A percentile compares a stretch with the other conserved stretches of the same genome.
Evolutionary conservation across 1,140 invertebrate genomes (phyloP).

Genomic region (Trichonephila clavipes): DNA sequence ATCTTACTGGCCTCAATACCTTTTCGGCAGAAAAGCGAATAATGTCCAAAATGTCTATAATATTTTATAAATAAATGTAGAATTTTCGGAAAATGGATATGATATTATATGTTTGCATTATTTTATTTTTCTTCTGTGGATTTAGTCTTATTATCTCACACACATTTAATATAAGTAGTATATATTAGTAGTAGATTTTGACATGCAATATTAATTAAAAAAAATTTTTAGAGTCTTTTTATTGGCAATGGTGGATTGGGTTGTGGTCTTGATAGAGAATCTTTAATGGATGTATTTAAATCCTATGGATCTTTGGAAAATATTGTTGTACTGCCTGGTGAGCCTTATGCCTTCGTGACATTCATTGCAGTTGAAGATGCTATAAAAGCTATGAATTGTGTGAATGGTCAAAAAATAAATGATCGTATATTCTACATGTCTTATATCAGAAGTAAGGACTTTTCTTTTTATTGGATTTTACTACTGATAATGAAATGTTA

Average conservation of each 20-base stretch:
- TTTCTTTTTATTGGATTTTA: slow-evolving; percentile 76
- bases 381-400: slow-evolving; percentile 81
- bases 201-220: background rate
- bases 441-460: slow-evolving; percentile 43
- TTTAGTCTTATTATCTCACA: no score
- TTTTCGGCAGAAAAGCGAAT: no score
- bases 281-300: slow-evolving; percentile 83
- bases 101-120: no score
- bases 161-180: no score
- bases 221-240: slow-evolving; percentile 82
- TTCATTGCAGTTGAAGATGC: slow-evolving; percentile 83
- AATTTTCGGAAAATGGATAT: no score
- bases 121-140: no score
- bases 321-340: slow-evolving; percentile 86
- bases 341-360: slow-evolving; percentile 88
- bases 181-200: no score
- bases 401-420: slow-evolving; percentile 83
- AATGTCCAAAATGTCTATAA: no score
- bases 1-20: no score
- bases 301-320: slow-evolving; percentile 83
- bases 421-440: slow-evolving; percentile 84
- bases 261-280: slow-evolving; percentile 86
- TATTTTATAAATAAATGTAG: no score
- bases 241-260: slow-evolving; percentile 89
- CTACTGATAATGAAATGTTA: no score